Percentiles rank a stretch among this genome's conserved stretches.
Conservation (phyloP, 2,888 invertebrate species). For the Nephrotoma guestfalica region DNA sequence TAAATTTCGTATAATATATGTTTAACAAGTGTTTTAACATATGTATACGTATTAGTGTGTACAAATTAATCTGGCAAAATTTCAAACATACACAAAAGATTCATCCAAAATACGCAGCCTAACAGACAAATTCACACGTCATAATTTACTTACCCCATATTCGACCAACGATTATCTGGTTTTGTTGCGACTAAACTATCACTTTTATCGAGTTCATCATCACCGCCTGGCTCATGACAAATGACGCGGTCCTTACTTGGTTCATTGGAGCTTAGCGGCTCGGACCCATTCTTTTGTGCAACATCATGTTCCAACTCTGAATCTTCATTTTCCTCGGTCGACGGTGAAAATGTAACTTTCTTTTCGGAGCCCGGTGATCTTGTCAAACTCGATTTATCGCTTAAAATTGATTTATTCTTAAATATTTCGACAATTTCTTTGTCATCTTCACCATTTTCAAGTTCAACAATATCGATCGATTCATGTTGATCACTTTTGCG, state of each 20-base stretch:
- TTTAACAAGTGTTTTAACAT: neutral
- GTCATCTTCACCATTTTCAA: slow-evolving; percentile 2
- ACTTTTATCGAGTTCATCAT: neutral
- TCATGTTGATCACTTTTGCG: neutral
- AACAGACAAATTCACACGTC: neutral
- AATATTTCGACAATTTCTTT: neutral
- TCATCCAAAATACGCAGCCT: neutral
- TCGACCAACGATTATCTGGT: slow-evolving; percentile 24
- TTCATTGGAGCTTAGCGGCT: neutral
- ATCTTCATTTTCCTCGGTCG: slow-evolving; percentile 28
- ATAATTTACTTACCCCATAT: slow-evolving; percentile 33
- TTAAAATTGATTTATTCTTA: slow-evolving; percentile 1
- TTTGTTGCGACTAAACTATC: neutral
- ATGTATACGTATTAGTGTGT: neutral
- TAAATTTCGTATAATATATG: neutral
- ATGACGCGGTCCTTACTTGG: neutral
- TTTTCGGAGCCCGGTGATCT: slow-evolving; percentile 32
- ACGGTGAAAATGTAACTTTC: slow-evolving; percentile 36
- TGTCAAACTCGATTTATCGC: slow-evolving; percentile 22
- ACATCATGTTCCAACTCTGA: slow-evolving; percentile 29
- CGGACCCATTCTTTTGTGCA: slow-evolving; percentile 15
- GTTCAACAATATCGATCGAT: neutral
- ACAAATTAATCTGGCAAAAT: neutral
- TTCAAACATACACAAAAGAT: neutral
- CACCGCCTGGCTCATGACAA: neutral